Evolutionary conservation across 2,113 vertebrate species (phyloP).

Genomic region (Takifugu flavidus): DNA sequence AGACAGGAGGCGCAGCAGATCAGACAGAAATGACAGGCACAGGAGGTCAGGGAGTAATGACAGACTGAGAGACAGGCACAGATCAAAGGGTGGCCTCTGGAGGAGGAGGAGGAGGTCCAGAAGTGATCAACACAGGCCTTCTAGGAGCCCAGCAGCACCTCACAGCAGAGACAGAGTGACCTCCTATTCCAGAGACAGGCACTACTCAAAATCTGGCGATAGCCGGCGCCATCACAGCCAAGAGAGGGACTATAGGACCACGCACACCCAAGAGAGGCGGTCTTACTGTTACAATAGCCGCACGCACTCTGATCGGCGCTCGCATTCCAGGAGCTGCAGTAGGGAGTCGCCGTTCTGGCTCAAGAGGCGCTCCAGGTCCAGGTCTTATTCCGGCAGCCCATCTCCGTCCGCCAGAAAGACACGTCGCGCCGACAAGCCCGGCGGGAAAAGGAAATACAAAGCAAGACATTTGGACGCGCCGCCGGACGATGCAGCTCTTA

Average conservation of each 20-base stretch:
- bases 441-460: slow-evolving; percentile 92
- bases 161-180: slow-evolving; percentile 69
- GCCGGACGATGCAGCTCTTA: slow-evolving; percentile 26
- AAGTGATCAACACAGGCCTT: slow-evolving; percentile 66
- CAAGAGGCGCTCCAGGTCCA: slow-evolving; percentile 75
- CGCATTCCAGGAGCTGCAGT: slow-evolving; percentile 70
- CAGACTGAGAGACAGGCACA: slow-evolving; percentile 52
- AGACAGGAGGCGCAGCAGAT: slow-evolving; percentile 18
- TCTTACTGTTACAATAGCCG: slow-evolving; percentile 72
- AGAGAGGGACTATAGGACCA: slow-evolving; percentile 68
- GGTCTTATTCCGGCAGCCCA: slow-evolving; percentile 76
- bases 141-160: slow-evolving; percentile 70
- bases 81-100: slow-evolving; percentile 72
- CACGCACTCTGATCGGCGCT: slow-evolving; percentile 68
- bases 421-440: slow-evolving; percentile 78
- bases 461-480: slow-evolving; percentile 83
- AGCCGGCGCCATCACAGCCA: slow-evolving; percentile 75
- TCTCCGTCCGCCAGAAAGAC: slow-evolving; percentile 73
- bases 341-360: slow-evolving; percentile 72
- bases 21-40: slow-evolving; percentile 35
- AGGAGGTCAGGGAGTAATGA: slow-evolving; percentile 61
- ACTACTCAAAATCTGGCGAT: slow-evolving; percentile 66
- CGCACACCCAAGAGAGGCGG: slow-evolving; percentile 69
- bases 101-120: slow-evolving; percentile 67
- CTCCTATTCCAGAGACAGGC: slow-evolving; percentile 75